Base-by-base conservation (phyloP, 2,113 vertebrate genomes). In the Tetrao urogallus region DNA sequence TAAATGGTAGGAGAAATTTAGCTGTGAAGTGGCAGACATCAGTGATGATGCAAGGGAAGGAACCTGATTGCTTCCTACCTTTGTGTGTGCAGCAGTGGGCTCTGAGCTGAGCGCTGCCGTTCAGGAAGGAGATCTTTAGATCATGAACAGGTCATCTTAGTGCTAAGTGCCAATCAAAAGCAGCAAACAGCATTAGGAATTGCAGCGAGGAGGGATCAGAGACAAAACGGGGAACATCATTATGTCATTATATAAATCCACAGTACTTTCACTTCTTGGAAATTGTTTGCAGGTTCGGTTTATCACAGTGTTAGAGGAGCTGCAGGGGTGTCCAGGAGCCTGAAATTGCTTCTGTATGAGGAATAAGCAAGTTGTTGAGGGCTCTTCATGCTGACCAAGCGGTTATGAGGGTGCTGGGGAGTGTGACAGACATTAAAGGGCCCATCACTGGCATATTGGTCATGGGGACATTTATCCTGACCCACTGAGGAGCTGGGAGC, bases 141-240 rank as follows among this genome's bases (percentile, higher is more conserved):
- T 74, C 12, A 21, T 14, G 61, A 80, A 60, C 71, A 73, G 86
- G 54, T 42, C 79, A 92, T 64, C 54, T 70, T 5, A 3, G 76
- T 64, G 83, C 83, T 88, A 69, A 93, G 71, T 60, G 84, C 71
- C 83, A 83, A 89, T 67, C 80, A 90, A 70, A 94, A 88, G 30
- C 76, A 86, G 65, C 50, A 93, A 78, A 81, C 45, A 16, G 3
- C 3, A 6, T 58, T 75, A 81, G 40, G 78, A 52, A 2, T 58
- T 36, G 60, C 21, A 85, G 32, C 19, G 83, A 30, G 66, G 47
- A 66, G 60, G 60, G 75, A 70, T 56, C 42, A 80, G 91, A 36
- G 45, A 69, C 40, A 34, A 40, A 82, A 11, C 34, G 52, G 67
- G 89, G 66, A 66, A 19, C 52, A 52, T 57, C 6, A 5, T n/a